phyloP scores from a whole-genome alignment of 2,113 vertebrate species.

The human region DNA sequence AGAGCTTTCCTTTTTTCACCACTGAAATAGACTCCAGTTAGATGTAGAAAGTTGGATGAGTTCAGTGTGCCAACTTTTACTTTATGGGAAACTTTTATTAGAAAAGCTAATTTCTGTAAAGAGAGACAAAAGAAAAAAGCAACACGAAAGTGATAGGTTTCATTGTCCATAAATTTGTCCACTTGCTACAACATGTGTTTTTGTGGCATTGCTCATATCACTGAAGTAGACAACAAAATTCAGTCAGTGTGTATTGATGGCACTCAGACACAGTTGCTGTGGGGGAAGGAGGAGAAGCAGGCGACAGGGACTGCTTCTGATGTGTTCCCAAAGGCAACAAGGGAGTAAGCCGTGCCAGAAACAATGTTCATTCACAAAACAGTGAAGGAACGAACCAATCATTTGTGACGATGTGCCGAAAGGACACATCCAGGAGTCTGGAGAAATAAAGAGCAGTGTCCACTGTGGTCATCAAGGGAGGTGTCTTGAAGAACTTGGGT shows the following conservation, averaged over 20 bases:
- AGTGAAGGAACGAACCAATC: background rate
- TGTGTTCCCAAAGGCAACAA: no score
- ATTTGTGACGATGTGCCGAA: background rate
- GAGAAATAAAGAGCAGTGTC: background rate
- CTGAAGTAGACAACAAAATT: background rate
- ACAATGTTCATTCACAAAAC: background rate
- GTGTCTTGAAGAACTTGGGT: background rate
- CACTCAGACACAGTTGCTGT: background rate
- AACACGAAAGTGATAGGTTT: background rate
- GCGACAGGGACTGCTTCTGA: background rate
- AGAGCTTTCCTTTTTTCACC: background rate
- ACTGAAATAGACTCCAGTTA: background rate
- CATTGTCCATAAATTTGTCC: background rate
- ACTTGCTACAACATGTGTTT: background rate
- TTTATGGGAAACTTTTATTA: background rate
- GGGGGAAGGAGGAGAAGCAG: background rate
- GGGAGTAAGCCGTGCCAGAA: background rate
- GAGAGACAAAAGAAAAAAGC: background rate
- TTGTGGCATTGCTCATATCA: background rate
- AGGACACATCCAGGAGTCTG: background rate
- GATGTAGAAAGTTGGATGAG: background rate
- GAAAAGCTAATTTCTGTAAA: background rate
- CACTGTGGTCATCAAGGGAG: background rate
- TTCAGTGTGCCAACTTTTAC: background rate
- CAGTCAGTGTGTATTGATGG: background rate